A percentile compares a stretch with the other conserved stretches of the same genome.
Evolutionary conservation across 2,888 invertebrate genomes (phyloP).

Genomic region (Epinotia nisella): DNA sequence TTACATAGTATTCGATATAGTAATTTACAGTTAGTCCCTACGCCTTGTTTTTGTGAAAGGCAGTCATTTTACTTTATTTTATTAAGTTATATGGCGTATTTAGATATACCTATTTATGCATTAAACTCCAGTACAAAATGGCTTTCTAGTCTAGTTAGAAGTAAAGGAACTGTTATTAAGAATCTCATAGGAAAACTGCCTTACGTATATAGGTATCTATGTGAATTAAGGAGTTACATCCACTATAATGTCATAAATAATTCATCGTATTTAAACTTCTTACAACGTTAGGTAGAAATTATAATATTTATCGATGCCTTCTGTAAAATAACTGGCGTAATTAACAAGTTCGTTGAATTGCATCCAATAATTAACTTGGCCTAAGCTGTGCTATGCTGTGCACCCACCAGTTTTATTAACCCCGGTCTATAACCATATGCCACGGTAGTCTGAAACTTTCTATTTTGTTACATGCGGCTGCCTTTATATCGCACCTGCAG

Average conservation of each 20-base stretch:
- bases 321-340: constrained; percentile 51
- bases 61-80: constrained; percentile 4
- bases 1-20: constrained; percentile 50
- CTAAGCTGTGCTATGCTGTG: constrained; percentile 21
- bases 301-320: constrained; percentile 48
- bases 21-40: constrained; percentile 51
- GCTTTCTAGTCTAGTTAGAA: constrained; percentile 53
- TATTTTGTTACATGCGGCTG: constrained; percentile 86
- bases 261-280: constrained; percentile 1
- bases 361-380: constrained; percentile 1
- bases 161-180: neutral
- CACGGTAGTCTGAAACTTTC: constrained; percentile 74
- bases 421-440: constrained; percentile 49
- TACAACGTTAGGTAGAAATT: neutral
- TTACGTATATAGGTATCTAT: neutral
- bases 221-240: neutral
- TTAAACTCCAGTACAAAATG: constrained; percentile 74
- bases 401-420: constrained; percentile 35
- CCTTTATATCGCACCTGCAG: constrained; percentile 86
- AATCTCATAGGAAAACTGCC: constrained; percentile 19
- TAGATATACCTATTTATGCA: constrained; percentile 42
- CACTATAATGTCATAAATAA: neutral
- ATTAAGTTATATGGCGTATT: constrained; percentile 4
- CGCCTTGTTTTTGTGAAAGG: constrained; percentile 27
- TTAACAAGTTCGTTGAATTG: constrained; percentile 51